These are phyloP conservation scores for Pangasius krempfi DNA, from an alignment of 2,797 vertebrate genomes.

Conservation along the genomic window DNA sequence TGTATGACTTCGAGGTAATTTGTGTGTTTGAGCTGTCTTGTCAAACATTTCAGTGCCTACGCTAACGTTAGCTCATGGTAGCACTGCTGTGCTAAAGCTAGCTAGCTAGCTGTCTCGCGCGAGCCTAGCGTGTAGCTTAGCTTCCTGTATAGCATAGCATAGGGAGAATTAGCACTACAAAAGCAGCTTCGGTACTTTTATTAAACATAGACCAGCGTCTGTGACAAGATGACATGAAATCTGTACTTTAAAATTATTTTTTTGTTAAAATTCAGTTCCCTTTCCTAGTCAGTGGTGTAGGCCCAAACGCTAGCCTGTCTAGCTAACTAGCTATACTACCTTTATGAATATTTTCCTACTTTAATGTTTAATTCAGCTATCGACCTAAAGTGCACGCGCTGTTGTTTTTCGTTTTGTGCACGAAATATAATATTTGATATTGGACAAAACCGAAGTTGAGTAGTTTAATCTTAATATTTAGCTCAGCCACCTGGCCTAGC, in stretches of 20 bases:
- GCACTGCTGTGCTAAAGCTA: constrained; percentile 9
- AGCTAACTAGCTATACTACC: background rate
- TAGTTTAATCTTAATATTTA: background rate
- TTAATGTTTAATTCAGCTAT: background rate
- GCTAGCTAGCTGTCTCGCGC: background rate
- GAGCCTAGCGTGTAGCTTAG: constrained; percentile 10
- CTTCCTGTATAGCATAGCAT: background rate
- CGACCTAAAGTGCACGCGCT: background rate
- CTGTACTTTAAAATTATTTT: too few species aligned
- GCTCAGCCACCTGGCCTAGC: constrained; percentile 22
- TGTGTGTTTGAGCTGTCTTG: background rate
- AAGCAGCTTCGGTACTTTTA: background rate
- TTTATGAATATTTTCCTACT: background rate
- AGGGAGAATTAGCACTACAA: background rate
- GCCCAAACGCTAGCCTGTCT: constrained; percentile 3
- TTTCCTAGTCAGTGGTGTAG: background rate
- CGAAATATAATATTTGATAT: background rate
- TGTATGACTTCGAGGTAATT: constrained; percentile 69
- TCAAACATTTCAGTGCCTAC: background rate
- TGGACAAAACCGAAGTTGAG: background rate
- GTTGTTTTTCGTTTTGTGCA: too few species aligned
- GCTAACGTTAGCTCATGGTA: constrained; percentile 26
- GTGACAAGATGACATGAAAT: too few species aligned
- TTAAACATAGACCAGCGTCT: background rate
- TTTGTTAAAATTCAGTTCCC: background rate